Evolutionary conservation across 2,113 vertebrate genomes (phyloP), one percentile per base, ranked within the genome.

Genomic region (Propithecus coquereli): DNA sequence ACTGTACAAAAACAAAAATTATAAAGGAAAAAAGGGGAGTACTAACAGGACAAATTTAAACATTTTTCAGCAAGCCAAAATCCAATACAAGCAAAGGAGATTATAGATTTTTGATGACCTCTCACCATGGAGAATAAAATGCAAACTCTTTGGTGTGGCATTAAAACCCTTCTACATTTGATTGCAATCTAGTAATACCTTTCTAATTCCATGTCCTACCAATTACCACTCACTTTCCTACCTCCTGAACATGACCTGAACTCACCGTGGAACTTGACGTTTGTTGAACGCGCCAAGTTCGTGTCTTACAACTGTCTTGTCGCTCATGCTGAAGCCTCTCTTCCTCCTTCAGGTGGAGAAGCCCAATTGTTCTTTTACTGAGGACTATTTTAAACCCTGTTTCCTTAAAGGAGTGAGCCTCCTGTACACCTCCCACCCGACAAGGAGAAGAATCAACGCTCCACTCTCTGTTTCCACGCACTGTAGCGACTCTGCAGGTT

Each of bases 191-290:
- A 45, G 17, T 43, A 43, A 43, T 43, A 43, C 40, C 37, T 27
- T 76, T n/a, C 57, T 37, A 47, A 45, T 37, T 76, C 6, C 32
- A 1, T 18, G 71, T 63, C 32, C 20, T 37, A 1, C 22, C 8
- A 2, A 11, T 13, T 14, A 30, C 37, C 85, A 23, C 2, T 6
- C 17, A 25, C 57, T 3, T 22, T 59, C 14, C 71, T 27, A 25
- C 22, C 20, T 76, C 57, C 20, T 5, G 87, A 4, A 10, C 17
- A 0, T 3, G 5, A 14, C n/a, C 16, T 40, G 34, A 23, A 22
- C 18, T 73, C 68, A 14, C 11, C 0, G n/a, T 22, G 17, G 9
- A 5, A 14, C 70, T 17, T 12, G 2, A 4, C 12, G 34, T 14
- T 73, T 73, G 54, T 43, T 23, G 43, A 59, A 22, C 18, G 11